Percentiles rank a stretch among this genome's conserved stretches.
Conservation (phyloP, 2,797 vertebrate genomes). For the Gastrophryne carolinensis region DNA sequence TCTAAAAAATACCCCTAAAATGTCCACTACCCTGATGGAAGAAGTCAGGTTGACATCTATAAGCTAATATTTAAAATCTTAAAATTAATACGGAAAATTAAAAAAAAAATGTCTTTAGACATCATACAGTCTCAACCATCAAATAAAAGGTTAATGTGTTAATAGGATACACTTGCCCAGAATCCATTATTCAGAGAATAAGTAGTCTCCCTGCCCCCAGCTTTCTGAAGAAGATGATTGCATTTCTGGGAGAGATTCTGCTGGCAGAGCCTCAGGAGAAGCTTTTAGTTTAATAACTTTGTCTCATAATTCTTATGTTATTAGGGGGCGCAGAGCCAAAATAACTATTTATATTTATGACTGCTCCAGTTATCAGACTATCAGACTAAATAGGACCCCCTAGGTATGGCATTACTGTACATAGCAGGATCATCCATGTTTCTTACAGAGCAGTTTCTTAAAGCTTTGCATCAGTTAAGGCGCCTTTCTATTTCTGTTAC, state of each 20-base stretch:
- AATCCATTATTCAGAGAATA: constrained; percentile 22
- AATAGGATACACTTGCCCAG: constrained; percentile 12
- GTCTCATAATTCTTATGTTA: constrained; percentile 24
- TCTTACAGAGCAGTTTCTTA: background rate
- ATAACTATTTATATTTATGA: constrained; percentile 10
- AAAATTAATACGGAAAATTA: too few relatives aligned
- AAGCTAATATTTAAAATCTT: too few relatives aligned
- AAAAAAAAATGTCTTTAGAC: too few relatives aligned
- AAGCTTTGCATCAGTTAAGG: background rate
- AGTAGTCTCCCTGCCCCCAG: background rate
- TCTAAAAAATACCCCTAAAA: too few relatives aligned
- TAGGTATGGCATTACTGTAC: background rate
- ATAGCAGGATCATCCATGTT: background rate
- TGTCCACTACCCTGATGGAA: too few relatives aligned
- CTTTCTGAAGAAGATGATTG: constrained; percentile 32
- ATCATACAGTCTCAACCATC: background rate
- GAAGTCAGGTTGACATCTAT: too few relatives aligned
- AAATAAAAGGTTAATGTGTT: constrained; percentile 20
- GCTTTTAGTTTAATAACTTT: constrained; percentile 56
- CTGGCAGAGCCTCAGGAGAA: constrained; percentile 40
- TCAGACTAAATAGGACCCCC: background rate
- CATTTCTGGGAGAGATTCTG: constrained; percentile 43
- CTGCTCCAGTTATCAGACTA: constrained; percentile 23
- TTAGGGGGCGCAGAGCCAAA: constrained; percentile 18
- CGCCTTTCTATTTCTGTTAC: too few relatives aligned